Base-by-base conservation (phyloP, 2,113 vertebrate genomes). In the Archocentrus centrarchus region DNA sequence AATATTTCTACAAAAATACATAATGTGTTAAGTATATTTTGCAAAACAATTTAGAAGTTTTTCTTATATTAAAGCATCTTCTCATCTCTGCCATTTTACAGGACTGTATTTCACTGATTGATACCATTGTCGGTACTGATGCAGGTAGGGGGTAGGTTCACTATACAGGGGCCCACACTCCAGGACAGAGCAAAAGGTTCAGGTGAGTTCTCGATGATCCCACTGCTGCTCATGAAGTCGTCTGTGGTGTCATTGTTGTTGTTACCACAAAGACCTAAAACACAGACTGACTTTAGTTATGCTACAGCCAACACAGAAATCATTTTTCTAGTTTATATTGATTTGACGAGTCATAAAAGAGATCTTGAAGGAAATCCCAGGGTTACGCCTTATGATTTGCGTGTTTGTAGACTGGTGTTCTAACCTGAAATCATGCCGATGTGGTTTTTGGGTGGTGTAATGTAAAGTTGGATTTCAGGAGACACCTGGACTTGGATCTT, bases 241-340 rank as follows among this genome's bases (percentile, higher is more conserved):
- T 96, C 95, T 8, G 81, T 93, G 27, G 94, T 95, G 80, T 95
- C 92, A 0, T 59, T 83, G 73, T 96, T 96, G 75, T 57, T 88
- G 88, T 94, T 95, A 24, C 96, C 96, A 88, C 96, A 96, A 37
- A 96, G 95, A 79, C 96, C 96, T 96, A 61, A 87, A 73, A 60
- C 39, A 82, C 18, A 79, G 8, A 57, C 14, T 3, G 10, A n/a
- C 6, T 59, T 1, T n/a, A 11, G 68, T 15, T 5, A 57, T 17
- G 44, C 8, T 70, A 20, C 6, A 53, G 7, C 30, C 30, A 1
- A 18, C 24, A 50, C 24, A 18, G 47, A 30, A 30, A 11, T 22
- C 6, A 30, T 30, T 27, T 70, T 50, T 30, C n/a, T 30, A 3
- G 47, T 68, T 68, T 47, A 47, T 24, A 47, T 47, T 18, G 27